Percentiles rank a stretch among this genome's conserved stretches.
Conservation (phyloP, 1,140 invertebrate genomes). For the Sitophilus oryzae region DNA sequence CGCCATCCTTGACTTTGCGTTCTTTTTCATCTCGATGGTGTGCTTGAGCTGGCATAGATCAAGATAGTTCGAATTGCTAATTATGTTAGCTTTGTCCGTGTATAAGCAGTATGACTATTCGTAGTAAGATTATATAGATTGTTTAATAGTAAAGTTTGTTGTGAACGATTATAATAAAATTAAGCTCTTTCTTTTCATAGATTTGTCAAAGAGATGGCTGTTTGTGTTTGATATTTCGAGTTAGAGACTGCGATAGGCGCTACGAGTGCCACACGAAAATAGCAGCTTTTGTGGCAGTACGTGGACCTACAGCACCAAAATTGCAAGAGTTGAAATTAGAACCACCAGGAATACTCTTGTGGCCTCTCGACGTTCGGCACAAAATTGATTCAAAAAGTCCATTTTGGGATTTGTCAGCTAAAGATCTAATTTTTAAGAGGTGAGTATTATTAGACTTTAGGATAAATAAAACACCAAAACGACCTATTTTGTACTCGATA, state of each 20-base stretch:
- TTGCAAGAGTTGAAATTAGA: constrained; percentile 33
- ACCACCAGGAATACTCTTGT: constrained; percentile 49
- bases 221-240: constrained; percentile 55
- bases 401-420: constrained; percentile 50
- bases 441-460: constrained; percentile 31
- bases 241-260: constrained; percentile 53
- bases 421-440: constrained; percentile 53
- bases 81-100: no score
- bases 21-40: no score
- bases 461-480: no score
- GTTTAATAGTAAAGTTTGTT: no score
- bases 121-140: no score
- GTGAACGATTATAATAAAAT: no score
- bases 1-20: no score
- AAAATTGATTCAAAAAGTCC: constrained; percentile 55
- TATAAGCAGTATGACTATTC: no score
- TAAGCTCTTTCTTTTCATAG: constrained; percentile 34
- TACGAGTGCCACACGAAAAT: constrained; percentile 54
- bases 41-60: no score
- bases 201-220: constrained; percentile 55
- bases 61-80: no score
- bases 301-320: constrained; percentile 32
- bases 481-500: no score
- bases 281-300: constrained; percentile 49
- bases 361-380: constrained; percentile 60